phyloP scores from a whole-genome alignment of 2,113 vertebrate species.

The Thryonomys swinderianus region DNA sequence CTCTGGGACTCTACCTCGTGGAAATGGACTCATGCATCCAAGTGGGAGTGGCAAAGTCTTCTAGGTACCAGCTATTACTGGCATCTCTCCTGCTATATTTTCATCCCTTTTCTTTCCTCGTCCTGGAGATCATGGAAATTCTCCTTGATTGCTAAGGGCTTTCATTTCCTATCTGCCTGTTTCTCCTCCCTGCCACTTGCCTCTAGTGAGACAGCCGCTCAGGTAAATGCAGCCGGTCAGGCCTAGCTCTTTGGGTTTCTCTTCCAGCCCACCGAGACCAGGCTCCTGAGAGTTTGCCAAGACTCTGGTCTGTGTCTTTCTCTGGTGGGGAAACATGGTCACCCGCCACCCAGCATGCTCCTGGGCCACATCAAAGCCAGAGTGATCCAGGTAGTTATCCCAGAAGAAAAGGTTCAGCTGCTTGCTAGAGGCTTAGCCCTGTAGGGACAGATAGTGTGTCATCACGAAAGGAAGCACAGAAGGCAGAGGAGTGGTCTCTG shows the following conservation, averaged over 20 bases:
- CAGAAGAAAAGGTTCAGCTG: background rate
- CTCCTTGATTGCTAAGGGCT: background rate
- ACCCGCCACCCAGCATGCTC: background rate
- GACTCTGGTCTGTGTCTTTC: background rate
- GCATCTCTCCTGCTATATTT: background rate
- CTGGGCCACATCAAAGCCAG: background rate
- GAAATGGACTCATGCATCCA: background rate
- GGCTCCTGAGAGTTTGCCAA: background rate
- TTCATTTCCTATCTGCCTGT: background rate
- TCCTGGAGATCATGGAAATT: background rate
- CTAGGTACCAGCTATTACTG: too few relatives aligned
- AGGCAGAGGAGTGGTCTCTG: background rate
- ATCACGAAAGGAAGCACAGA: background rate
- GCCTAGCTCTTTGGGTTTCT: background rate
- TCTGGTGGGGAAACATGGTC: background rate
- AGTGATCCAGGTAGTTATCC: background rate
- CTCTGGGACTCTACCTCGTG: background rate
- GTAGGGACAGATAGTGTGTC: background rate
- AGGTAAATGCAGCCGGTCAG: background rate
- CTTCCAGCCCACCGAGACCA: background rate
- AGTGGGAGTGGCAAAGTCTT: background rate
- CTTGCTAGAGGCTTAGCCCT: background rate
- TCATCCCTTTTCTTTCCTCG: background rate
- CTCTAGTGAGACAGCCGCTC: background rate
- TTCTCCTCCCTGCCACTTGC: background rate